Base-by-base conservation (phyloP, 2,797 vertebrate genomes). In the Zalophus californianus region DNA sequence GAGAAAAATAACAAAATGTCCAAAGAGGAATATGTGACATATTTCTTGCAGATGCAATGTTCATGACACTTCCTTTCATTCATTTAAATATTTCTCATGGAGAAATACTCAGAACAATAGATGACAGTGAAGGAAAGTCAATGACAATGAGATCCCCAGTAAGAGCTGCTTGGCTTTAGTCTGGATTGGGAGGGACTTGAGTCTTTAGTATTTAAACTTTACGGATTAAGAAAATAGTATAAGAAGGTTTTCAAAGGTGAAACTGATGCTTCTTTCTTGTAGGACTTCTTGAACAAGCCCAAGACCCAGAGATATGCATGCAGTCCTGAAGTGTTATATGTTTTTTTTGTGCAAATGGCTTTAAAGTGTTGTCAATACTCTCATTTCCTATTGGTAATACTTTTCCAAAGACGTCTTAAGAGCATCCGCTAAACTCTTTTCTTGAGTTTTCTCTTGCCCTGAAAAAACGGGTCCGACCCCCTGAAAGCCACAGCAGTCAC, bases 1-100 rank as follows among this genome's bases (percentile, higher is more conserved):
- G 85, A 66, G 56, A 85, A 96, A 96, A 97, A 97, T 97, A 97
- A 96, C 96, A 96, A 94, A 93, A 91, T 85, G 91, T 97, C 86
- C 56, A 93, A 84, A 96, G 89, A 90, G 54, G 68, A 97, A 90
- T 54, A 60, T 91, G 90, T 91, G 38, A 97, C 98, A 97, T 96
- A 93, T 94, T 58, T 96, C 91, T 85, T 93, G 78, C 78, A 88
- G 92, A 92, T 92, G 44, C 86, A 86, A 16, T 4, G 66, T 48
- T 96, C 64, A 48, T 32, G 58, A 35, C 14, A 29, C 29, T 97
- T 96, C 92, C 95, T 97, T 83, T 96, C 60, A 91, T 93, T 95
- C 89, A 85, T 93, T 79, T 89, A 96, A 93, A 96, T 94, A 93
- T 96, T 96, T 96, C 64, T 96, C 29, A 54, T 52, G 72, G 60